These are phyloP conservation scores for Archivesica marissinica DNA, from an alignment of 1,140 invertebrate genomes.

Conservation along the genomic window DNA sequence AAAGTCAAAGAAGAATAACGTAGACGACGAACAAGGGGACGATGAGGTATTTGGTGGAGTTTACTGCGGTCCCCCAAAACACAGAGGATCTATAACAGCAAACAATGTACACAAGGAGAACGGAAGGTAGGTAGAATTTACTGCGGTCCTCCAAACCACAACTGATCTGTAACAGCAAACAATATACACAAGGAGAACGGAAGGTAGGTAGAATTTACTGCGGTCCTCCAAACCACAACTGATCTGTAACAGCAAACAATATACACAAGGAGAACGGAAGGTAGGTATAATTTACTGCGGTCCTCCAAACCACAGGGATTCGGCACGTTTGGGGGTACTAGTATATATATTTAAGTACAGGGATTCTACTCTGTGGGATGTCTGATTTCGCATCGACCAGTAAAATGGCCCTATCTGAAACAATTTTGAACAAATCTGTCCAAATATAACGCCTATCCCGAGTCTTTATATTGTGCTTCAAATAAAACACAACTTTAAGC, in stretches of 20 bases:
- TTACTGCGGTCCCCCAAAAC: conserved; percentile 68
- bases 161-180: not conserved
- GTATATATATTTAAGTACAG: too few relatives aligned
- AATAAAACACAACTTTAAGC: too few relatives aligned
- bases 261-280: conserved; percentile 45
- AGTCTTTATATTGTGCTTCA: too few relatives aligned
- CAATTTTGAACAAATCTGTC: too few relatives aligned
- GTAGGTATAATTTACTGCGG: conserved; percentile 51
- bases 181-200: conserved; percentile 38
- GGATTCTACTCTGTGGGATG: too few relatives aligned
- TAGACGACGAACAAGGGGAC: conserved; percentile 54
- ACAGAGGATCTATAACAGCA: not conserved
- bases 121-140: conserved; percentile 20
- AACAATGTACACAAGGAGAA: conserved; percentile 28
- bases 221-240: conserved; percentile 59
- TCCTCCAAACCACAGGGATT: conserved; percentile 60
- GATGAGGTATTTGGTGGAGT: conserved; percentile 73
- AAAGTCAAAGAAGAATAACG: not conserved
- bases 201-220: conserved; percentile 32
- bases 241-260: not conserved
- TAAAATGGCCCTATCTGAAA: too few relatives aligned
- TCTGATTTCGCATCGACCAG: too few relatives aligned
- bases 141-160: conserved; percentile 63
- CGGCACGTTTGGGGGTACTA: too few relatives aligned
- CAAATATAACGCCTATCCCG: too few relatives aligned